Percentiles rank a stretch among this genome's conserved stretches.
Conservation (phyloP, 1,140 invertebrate genomes). For the Aphelenchoides fujianensis region DNA sequence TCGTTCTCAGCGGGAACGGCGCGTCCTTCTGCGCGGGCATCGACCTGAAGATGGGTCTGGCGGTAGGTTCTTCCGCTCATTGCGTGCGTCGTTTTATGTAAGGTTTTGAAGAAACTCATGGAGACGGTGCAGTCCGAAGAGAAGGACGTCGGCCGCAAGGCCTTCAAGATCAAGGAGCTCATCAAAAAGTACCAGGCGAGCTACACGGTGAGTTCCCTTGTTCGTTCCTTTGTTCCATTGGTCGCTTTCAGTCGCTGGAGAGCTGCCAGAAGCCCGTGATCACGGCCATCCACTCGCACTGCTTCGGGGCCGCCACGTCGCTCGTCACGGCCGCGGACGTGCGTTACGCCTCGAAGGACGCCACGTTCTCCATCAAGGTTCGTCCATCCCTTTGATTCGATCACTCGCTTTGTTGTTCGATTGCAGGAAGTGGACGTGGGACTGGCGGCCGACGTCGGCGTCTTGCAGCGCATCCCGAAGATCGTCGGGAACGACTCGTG, state of each 20-base stretch:
- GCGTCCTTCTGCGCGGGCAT: slow-evolving; percentile 78
- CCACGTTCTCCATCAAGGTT: slow-evolving; percentile 80
- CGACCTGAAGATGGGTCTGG: slow-evolving; percentile 41
- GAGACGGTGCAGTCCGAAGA: slow-evolving; percentile 53
- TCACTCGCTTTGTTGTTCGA: too few relatives aligned
- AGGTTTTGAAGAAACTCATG: slow-evolving; percentile 33
- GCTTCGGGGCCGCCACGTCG: slow-evolving; percentile 81
- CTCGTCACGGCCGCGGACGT: slow-evolving; percentile 83
- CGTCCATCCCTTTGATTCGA: slow-evolving; percentile 13
- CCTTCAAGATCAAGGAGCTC: slow-evolving; percentile 69
- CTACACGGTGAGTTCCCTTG: too few relatives aligned
- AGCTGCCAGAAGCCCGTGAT: slow-evolving; percentile 75
- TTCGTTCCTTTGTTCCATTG: too few relatives aligned
- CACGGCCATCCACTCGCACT: slow-evolving; percentile 39
- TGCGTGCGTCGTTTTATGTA: not conserved
- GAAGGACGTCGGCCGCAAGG: slow-evolving; percentile 77
- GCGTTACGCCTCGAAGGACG: slow-evolving; percentile 82
- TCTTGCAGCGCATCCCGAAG: slow-evolving; percentile 87
- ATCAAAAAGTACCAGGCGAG: slow-evolving; percentile 72
- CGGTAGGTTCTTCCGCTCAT: slow-evolving; percentile 27
- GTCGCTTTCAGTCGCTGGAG: too few relatives aligned
- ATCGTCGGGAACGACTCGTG: slow-evolving; percentile 82
- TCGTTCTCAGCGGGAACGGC: slow-evolving; percentile 78
- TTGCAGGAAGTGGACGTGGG: slow-evolving; percentile 68
- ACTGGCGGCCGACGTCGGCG: slow-evolving; percentile 89